phyloP scores from a whole-genome alignment of 2,797 vertebrate genomes.

The Myotis findleyi region DNA sequence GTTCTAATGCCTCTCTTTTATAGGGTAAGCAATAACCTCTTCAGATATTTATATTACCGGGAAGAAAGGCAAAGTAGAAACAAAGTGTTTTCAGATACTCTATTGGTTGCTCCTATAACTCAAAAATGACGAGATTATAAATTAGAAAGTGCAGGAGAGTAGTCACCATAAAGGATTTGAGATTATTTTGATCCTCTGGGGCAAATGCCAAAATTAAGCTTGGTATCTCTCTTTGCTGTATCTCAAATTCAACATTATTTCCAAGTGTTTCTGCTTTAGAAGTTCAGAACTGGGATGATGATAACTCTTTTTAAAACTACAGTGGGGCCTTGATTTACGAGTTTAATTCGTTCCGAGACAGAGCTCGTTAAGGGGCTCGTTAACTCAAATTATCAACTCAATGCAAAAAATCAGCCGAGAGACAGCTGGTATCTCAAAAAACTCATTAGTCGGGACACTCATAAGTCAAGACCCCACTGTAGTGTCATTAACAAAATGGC shows the following conservation, averaged over 20 bases:
- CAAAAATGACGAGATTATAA: constrained; percentile 49
- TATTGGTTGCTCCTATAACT: constrained; percentile 67
- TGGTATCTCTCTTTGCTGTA: neutral
- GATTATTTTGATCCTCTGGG: constrained; percentile 17
- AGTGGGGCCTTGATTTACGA: no score
- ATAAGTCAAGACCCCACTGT: no score
- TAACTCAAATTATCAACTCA: no score
- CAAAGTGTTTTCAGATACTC: constrained; percentile 69
- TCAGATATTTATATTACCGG: constrained; percentile 68
- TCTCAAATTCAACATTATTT: constrained; percentile 41
- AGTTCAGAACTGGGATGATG: neutral
- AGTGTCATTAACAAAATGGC: constrained; percentile 30
- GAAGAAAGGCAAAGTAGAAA: constrained; percentile 79
- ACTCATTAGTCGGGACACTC: no score
- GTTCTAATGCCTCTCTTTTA: constrained; percentile 82
- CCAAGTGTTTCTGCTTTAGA: constrained; percentile 13
- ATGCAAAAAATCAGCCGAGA: no score
- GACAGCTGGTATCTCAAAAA: no score
- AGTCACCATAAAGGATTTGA: neutral
- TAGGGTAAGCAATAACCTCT: constrained; percentile 80
- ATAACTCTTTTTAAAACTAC: constrained; percentile 15
- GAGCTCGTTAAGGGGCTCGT: no score
- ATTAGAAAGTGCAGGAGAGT: constrained; percentile 6
- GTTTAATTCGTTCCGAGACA: no score
- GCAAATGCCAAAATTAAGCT: constrained; percentile 52